Evolutionary conservation across 2,797 vertebrate species (phyloP).

Genomic region (Pseudochaenichthys georgianus): DNA sequence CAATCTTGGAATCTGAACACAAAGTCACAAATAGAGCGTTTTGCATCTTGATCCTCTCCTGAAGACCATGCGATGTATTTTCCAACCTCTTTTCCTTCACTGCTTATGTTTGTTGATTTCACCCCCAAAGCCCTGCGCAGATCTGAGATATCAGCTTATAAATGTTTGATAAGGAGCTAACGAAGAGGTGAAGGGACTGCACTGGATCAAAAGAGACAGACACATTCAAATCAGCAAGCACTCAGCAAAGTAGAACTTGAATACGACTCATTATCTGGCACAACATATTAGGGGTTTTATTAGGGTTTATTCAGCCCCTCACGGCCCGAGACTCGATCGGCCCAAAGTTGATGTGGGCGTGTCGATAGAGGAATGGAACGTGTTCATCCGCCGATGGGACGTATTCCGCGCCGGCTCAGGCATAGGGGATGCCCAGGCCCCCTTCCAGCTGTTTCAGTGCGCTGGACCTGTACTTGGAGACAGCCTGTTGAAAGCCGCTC

Average conservation of each 20-base stretch:
- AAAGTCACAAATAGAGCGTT: slow-evolving; percentile 43
- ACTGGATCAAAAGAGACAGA: slow-evolving; percentile 65
- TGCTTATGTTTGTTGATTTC: slow-evolving; percentile 80
- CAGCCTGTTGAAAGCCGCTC: no score
- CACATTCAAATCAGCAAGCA: slow-evolving; percentile 65
- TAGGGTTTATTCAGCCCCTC: slow-evolving; percentile 3
- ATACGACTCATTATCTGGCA: slow-evolving; percentile 61
- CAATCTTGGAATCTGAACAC: not conserved
- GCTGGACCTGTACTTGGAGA: no score
- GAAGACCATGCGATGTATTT: slow-evolving; percentile 55
- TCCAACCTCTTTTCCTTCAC: slow-evolving; percentile 54
- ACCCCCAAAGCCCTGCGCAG: slow-evolving; percentile 65
- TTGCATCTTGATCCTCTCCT: slow-evolving; percentile 34
- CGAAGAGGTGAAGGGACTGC: slow-evolving; percentile 74
- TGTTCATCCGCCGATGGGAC: no score
- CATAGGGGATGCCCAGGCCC: no score
- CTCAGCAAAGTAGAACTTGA: slow-evolving; percentile 54
- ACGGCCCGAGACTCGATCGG: no score
- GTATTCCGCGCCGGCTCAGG: no score
- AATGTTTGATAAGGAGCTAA: slow-evolving; percentile 81
- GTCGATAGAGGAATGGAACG: no score
- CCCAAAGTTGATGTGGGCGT: no score
- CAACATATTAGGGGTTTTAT: not conserved
- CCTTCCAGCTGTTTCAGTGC: no score
- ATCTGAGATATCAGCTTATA: slow-evolving; percentile 75